Evolutionary conservation across 2,888 invertebrate genomes (phyloP).

Genomic region (Papilio elwesi): DNA sequence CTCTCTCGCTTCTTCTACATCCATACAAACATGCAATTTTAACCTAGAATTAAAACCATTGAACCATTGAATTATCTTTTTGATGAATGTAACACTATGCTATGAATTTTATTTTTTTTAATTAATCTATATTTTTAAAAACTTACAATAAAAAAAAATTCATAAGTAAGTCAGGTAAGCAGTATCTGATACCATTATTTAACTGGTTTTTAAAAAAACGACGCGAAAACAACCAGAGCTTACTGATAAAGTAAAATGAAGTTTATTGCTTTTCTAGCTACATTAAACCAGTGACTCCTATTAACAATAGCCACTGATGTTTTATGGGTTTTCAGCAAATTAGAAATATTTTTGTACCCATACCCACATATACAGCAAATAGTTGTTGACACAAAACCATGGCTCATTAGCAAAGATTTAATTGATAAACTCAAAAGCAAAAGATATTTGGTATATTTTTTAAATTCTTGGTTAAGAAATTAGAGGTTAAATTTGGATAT

Average conservation of each 20-base stretch:
- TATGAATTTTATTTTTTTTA: too few relatives aligned
- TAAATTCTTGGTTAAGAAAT: too few relatives aligned
- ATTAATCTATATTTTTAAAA: too few relatives aligned
- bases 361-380: constrained; percentile 1
- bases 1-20: too few relatives aligned
- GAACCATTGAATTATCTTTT: too few relatives aligned
- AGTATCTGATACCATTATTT: neutral
- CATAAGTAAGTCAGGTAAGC: neutral
- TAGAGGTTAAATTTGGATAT: neutral
- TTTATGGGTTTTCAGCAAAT: neutral
- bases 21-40: too few relatives aligned
- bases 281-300: neutral
- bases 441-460: neutral
- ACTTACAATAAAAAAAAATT: neutral
- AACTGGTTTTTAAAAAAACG: neutral
- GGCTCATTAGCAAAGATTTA: neutral
- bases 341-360: constrained; percentile 4
- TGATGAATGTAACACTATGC: too few relatives aligned
- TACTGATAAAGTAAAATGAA: constrained; percentile 1
- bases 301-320: neutral
- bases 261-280: neutral
- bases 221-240: neutral
- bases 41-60: too few relatives aligned
- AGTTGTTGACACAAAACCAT: neutral
- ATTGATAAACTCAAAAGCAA: neutral